Evolutionary conservation across 2,888 invertebrate genomes (phyloP).

Genomic region (Nomada fucata): DNA sequence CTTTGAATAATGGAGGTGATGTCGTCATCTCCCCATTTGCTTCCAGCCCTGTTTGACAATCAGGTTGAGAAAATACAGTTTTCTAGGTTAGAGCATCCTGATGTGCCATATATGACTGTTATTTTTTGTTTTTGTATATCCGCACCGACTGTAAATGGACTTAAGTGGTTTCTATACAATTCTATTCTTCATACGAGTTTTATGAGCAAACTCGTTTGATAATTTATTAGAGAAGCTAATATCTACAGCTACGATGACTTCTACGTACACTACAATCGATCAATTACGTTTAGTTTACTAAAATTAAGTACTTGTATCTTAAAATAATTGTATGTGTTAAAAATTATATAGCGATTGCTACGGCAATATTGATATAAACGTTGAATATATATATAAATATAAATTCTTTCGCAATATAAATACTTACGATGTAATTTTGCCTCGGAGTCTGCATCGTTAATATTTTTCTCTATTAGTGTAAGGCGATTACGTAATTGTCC

Average conservation of each 20-base stretch:
- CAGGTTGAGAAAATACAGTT: conserved; percentile 55
- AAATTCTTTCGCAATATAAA: neutral
- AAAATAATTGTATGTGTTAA: neutral
- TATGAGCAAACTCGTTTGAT: neutral
- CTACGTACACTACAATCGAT: too few species aligned
- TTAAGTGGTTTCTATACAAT: conserved; percentile 1
- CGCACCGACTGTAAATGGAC: conserved; percentile 33
- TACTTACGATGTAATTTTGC: conserved; percentile 85
- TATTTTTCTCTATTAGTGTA: conserved; percentile 85
- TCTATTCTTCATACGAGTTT: neutral
- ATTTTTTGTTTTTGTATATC: neutral
- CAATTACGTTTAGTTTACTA: too few species aligned
- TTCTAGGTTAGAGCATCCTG: conserved; percentile 19
- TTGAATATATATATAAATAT: neutral
- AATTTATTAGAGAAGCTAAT: neutral
- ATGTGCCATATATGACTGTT: neutral
- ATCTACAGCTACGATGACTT: neutral
- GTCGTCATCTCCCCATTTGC: conserved; percentile 85
- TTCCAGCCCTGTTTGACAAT: conserved; percentile 84
- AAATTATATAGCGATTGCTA: conserved; percentile 13
- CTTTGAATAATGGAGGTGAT: conserved; percentile 84
- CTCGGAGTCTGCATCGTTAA: conserved; percentile 84
- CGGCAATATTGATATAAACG: neutral
- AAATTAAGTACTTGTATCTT: neutral
- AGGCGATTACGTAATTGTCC: conserved; percentile 88